These are phyloP conservation scores for Microcebus tavaratra DNA, from an alignment of 2,113 vertebrate genomes.

Conservation along the genomic window DNA sequence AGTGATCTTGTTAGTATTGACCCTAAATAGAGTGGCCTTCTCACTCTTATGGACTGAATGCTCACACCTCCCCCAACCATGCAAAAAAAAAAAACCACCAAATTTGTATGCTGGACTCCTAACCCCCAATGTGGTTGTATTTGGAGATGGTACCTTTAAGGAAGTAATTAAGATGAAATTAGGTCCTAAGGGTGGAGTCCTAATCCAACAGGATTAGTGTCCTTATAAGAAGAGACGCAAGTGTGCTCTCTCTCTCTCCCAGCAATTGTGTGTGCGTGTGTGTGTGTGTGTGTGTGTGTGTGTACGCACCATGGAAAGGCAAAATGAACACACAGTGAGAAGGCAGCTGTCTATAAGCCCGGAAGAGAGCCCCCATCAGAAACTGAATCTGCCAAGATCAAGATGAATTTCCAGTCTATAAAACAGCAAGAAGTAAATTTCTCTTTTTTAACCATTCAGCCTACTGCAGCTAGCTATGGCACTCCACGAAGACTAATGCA, in stretches of 20 bases:
- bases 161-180: neutral
- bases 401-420: neutral
- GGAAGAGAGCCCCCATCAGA: neutral
- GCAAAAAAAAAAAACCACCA: neutral
- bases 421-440: neutral
- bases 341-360: neutral
- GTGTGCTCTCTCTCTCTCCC: rapidly evolving
- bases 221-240: neutral
- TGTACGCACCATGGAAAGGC: neutral
- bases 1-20: neutral
- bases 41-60: neutral
- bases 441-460: neutral
- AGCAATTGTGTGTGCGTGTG: neutral
- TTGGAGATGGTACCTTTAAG: neutral
- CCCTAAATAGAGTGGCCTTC: neutral
- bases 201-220: neutral
- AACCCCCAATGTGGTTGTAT: neutral
- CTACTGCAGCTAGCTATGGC: neutral
- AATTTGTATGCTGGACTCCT: neutral
- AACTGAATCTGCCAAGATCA: neutral
- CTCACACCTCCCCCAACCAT: neutral
- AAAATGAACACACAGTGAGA: neutral
- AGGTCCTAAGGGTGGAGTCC: neutral
- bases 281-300: no score
- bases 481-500: neutral